Evolutionary conservation across 2,113 vertebrate genomes (phyloP).

Genomic region (Proteles cristata): DNA sequence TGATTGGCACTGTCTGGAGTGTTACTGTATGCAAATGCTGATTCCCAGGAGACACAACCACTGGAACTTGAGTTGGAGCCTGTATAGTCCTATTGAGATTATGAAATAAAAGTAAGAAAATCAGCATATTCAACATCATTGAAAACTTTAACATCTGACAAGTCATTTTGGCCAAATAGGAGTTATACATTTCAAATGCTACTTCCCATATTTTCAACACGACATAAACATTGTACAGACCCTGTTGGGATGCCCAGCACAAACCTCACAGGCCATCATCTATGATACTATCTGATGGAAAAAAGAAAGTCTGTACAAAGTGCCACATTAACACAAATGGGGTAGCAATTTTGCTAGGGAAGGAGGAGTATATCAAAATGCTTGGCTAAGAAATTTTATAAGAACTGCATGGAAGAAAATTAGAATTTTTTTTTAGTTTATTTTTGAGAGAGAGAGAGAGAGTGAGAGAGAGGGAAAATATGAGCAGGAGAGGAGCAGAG

Average conservation of each 20-base stretch:
- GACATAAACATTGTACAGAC: not conserved
- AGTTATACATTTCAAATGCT: not conserved
- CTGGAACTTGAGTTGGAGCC: constrained; percentile 88
- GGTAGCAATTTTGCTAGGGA: not conserved
- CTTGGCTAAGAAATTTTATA: not conserved
- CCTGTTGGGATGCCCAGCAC: not conserved
- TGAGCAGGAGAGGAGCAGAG: too few species aligned
- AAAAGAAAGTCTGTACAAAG: not conserved
- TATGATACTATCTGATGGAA: not conserved
- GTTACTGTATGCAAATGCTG: constrained; percentile 90
- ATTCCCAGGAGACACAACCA: constrained; percentile 88
- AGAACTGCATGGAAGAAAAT: not conserved
- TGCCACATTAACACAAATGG: constrained; percentile 12
- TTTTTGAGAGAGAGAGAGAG: too few species aligned
- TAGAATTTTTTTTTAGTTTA: not conserved
- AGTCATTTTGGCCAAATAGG: not conserved
- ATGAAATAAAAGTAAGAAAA: constrained; percentile 67
- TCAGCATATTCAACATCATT: constrained; percentile 7
- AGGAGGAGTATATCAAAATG: not conserved
- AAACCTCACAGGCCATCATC: not conserved
- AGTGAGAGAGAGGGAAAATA: too few species aligned
- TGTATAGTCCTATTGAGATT: constrained; percentile 86
- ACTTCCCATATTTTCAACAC: not conserved
- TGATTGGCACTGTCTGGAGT: constrained; percentile 91
- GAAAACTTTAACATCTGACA: constrained; percentile 23